Evolutionary conservation across 1,140 invertebrate genomes (phyloP), one percentile per base, ranked within the genome.

Genomic region (Drosophila ercepeae): DNA sequence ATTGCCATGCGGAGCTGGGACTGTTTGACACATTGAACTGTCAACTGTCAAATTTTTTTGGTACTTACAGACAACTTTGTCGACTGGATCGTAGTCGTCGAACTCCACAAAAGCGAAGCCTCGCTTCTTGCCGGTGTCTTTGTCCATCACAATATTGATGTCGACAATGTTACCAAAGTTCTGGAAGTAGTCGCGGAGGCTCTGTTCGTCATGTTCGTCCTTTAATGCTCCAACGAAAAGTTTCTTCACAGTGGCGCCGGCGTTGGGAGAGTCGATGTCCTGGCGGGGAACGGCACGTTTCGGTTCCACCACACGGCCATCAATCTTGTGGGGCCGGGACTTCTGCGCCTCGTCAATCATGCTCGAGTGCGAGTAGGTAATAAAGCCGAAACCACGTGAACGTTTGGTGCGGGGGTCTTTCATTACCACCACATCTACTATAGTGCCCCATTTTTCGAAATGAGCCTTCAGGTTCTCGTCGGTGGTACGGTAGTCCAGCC

Each of bases 341-440:
- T 94, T 95, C 92, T 99, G 98, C 1, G 98, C 98, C 92, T 97
- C 96, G 93, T 99, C 98, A 27, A 99, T 97, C 97, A 98, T 98
- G 72, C 95, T 94, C n/a, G 96, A 95, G 72, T 95, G 92, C 1
- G 96, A 96, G 91, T 98, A 99, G 4, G 98, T 99, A 32, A 99
- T 98, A 91, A 99, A 99, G n/a, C 98, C 98, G 93, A 99, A 99
- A 0, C 98, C 98, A 77, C 98, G 93, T 2, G 98, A 99, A 59
- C 95, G 92, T 78, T 97, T 97, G 0, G 98, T 99, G 72, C 97
- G 95, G 0, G 98, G 97, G 92, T 99, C 98, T 89, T 98, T 98
- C 98, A 99, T 99, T 0, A 99, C 98, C 16, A 99, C 97, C 34
- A 98, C 97, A 92, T 99, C 98, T 0, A 98, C 96, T 76, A 99